Base-by-base conservation (phyloP, 1,140 invertebrate genomes). In the Leguminivora glycinivorella region DNA sequence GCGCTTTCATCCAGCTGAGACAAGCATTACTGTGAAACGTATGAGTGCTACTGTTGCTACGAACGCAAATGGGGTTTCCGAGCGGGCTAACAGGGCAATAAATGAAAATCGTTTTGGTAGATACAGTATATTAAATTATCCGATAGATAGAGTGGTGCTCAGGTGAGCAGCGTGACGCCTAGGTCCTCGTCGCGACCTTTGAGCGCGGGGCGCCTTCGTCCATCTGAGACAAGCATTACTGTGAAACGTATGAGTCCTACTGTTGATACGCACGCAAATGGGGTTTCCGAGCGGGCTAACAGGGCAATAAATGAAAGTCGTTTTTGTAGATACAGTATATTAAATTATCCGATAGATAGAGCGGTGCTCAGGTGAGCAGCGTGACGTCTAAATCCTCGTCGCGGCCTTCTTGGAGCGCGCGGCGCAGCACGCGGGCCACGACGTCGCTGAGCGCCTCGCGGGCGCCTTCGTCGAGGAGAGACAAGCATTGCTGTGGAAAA, bases 301-400 rank as follows among this genome's bases (percentile, higher is more conserved):
- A n/a, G 22, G 22, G 56, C 7, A 9, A 17, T 56, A 66, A 70
- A 70, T 67, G 22, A 71, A 71, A 71, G 19, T 12, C 29, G 1
- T 40, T 12, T 2, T 67, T 29, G 10, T 69, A 69, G 52, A 38
- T 47, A 47, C 29, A 52, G 38, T 73, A 40, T 70, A 56, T 70
- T 66, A 68, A 67, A 73, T 67, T 47, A 58, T 40, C 40, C 52
- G 19, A 24, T 5, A 26, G 67, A 22, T 14, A 47, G n/a, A 24
- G 22, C 26, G 56, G 38, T 40, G 70, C n/a, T 95, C 94, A 96
- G 84, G 94, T 95, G 77, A 98, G 93, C 82, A 98, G 91, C 25
- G 98, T 98, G 84, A 97, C 97, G 88, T 98, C 98, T 70, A 98
- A 93, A 81, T 98, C 96, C 86, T 98, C 97, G 82, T 97, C 95